Evolutionary conservation across 2,888 invertebrate genomes (phyloP).

Genomic region (Sinotaia quadrata): DNA sequence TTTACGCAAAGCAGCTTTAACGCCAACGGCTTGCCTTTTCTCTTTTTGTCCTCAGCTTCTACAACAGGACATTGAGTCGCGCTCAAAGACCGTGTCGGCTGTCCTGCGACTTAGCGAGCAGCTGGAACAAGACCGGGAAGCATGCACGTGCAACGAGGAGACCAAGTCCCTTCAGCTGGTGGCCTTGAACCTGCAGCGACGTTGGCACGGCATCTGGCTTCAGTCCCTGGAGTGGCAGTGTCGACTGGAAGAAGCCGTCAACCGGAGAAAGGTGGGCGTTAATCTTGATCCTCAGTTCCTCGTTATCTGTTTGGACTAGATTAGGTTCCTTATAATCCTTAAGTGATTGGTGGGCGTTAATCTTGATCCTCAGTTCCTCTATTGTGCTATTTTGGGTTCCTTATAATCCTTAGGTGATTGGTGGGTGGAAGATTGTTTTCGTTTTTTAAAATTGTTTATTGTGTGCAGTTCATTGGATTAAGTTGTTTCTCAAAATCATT

Average conservation of each 20-base stretch:
- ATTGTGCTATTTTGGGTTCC: background rate
- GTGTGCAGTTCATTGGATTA: no score
- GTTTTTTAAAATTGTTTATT: background rate
- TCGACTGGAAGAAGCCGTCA: constrained; percentile 81
- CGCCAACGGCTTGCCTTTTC: background rate
- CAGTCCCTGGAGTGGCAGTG: constrained; percentile 93
- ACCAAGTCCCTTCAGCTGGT: constrained; percentile 72
- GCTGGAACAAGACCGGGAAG: constrained; percentile 53
- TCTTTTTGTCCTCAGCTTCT: constrained; percentile 80
- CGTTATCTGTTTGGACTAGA: no score
- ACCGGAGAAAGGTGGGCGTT: constrained; percentile 54
- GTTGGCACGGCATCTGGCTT: constrained; percentile 92
- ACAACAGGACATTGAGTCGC: constrained; percentile 93
- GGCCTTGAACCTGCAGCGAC: constrained; percentile 84
- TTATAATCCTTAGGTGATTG: background rate
- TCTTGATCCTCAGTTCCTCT: no score
- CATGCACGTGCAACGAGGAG: constrained; percentile 41
- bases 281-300: no score
- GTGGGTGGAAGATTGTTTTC: background rate
- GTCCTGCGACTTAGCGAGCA: constrained; percentile 71
- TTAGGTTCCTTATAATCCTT: background rate
- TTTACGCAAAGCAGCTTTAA: no score
- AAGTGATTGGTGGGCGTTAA: background rate
- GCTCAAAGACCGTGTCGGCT: constrained; percentile 70
- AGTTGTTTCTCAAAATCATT: no score